These are phyloP conservation scores for Vollenhovia emeryi DNA, from an alignment of 1,140 invertebrate genomes.

Conservation along the genomic window DNA sequence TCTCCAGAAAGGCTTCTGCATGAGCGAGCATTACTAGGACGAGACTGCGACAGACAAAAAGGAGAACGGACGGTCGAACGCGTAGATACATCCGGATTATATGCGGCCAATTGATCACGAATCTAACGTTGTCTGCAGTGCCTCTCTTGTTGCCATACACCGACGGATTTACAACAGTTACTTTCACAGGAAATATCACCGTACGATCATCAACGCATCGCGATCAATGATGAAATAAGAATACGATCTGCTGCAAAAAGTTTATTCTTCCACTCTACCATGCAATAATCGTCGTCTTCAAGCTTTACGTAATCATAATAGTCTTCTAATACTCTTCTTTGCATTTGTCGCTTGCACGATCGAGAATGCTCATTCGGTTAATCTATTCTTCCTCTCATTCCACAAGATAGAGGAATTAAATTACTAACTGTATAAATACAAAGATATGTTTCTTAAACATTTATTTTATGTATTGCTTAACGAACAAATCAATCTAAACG, in stretches of 20 bases:
- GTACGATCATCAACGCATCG: neutral
- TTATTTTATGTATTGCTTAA: neutral
- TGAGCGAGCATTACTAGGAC: constrained; percentile 73
- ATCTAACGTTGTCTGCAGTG: constrained; percentile 78
- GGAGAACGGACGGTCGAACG: constrained; percentile 67
- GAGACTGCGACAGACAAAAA: constrained; percentile 76
- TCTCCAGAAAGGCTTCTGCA: constrained; percentile 79
- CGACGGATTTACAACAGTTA: constrained; percentile 60
- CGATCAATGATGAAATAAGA: neutral
- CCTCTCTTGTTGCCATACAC: constrained; percentile 81
- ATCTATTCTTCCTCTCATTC: neutral
- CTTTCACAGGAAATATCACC: constrained; percentile 48
- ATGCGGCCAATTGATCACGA: constrained; percentile 84
- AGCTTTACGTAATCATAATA: neutral
- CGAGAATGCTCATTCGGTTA: neutral
- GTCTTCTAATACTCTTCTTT: neutral
- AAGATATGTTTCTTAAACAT: neutral
- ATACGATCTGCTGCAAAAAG: neutral
- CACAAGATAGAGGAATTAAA: neutral
- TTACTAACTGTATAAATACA: neutral
- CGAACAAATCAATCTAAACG: neutral
- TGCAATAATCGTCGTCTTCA: neutral
- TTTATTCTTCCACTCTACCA: neutral
- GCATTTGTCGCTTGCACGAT: neutral
- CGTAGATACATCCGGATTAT: constrained; percentile 81